phyloP scores from a whole-genome alignment of 2,797 vertebrate genomes.

The Gambelia wislizenii region DNA sequence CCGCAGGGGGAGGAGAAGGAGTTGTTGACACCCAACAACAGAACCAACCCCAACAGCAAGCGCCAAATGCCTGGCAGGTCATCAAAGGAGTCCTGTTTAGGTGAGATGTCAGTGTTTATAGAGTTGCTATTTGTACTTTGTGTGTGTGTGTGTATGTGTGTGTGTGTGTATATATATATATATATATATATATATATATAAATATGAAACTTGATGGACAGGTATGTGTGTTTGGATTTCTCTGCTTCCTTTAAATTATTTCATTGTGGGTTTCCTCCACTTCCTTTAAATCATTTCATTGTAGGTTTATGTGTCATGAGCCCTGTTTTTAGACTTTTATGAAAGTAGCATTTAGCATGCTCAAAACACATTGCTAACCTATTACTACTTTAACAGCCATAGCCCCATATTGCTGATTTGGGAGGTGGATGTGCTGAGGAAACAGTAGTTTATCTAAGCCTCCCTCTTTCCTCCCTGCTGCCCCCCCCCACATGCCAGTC shows the following conservation, averaged over 20 bases:
- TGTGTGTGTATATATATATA: neutral
- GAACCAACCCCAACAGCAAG: constrained; percentile 77
- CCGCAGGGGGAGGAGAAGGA: constrained; percentile 79
- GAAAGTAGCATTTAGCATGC: neutral
- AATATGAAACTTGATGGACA: neutral
- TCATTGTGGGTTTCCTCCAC: too few species aligned
- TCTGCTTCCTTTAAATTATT: neutral
- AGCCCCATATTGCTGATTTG: neutral
- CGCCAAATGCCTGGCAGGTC: constrained; percentile 93
- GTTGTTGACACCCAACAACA: constrained; percentile 82
- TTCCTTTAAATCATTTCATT: neutral
- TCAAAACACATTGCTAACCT: too few species aligned
- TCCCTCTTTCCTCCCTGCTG: too few species aligned
- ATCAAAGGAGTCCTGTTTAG: constrained; percentile 95
- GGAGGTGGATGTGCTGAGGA: neutral
- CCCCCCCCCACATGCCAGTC: too few species aligned
- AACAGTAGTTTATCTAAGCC: neutral
- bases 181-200: too few species aligned
- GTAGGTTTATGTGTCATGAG: neutral
- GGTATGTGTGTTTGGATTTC: neutral
- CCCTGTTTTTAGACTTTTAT: neutral
- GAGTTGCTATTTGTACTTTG: neutral
- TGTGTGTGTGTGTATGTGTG: neutral
- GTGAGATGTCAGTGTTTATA: constrained; percentile 67
- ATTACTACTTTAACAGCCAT: neutral